Percentiles rank a stretch among this genome's conserved stretches.
Evolutionary conservation across 2,888 invertebrate genomes (phyloP).

Genomic region (Ochropleura plecta): DNA sequence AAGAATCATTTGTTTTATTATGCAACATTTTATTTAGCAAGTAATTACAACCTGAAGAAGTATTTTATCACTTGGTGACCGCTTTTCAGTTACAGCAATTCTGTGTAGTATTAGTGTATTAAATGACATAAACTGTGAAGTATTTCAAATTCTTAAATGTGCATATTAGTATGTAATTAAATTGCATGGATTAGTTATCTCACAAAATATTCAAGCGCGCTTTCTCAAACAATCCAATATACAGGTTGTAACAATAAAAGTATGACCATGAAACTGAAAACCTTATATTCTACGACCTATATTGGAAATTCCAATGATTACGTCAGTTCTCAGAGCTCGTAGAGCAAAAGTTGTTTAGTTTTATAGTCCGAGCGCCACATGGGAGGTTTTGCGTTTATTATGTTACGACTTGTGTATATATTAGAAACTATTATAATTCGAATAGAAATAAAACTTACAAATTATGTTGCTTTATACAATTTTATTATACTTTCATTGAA

Average conservation of each 20-base stretch:
- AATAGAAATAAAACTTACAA: conserved; percentile 49
- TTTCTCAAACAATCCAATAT: conserved; percentile 19
- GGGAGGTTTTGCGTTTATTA: no score
- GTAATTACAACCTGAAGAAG: background rate
- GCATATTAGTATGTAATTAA: conserved; percentile 42
- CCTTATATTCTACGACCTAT: no score
- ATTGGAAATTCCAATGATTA: no score
- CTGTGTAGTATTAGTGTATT: background rate
- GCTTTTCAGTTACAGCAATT: background rate
- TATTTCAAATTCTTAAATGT: conserved; percentile 1
- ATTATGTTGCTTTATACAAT: conserved; percentile 40
- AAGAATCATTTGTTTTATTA: conserved; percentile 8
- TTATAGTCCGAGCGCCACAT: no score
- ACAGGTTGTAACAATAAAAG: no score
- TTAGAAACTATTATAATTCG: conserved; percentile 20
- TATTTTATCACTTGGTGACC: background rate
- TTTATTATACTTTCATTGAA: conserved; percentile 36
- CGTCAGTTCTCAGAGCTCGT: no score
- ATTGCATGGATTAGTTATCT: conserved; percentile 11
- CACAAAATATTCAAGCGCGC: conserved; percentile 21
- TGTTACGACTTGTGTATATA: background rate
- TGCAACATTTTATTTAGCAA: conserved; percentile 2
- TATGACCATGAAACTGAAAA: no score
- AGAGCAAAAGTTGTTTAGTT: no score
- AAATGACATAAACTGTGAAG: background rate